Percentiles rank a stretch among this genome's conserved stretches.
Evolutionary conservation across 2,888 invertebrate species (phyloP).

Genomic region (Callyntrura guangdongensis): DNA sequence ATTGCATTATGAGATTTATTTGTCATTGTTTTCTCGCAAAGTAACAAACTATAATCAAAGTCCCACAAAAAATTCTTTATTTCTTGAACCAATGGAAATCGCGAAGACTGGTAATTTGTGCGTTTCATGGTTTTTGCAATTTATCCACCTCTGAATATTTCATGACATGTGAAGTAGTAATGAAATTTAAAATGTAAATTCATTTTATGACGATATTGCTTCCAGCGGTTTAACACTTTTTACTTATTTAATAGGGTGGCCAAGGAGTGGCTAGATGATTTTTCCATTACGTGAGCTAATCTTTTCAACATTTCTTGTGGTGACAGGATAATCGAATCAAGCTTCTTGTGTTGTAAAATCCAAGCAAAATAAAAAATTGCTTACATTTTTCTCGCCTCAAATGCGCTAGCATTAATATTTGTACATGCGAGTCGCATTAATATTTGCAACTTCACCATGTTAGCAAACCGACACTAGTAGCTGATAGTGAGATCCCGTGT

Average conservation of each 20-base stretch:
- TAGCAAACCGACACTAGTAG: too few relatives aligned
- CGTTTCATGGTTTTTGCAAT: too few relatives aligned
- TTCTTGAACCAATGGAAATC: too few relatives aligned
- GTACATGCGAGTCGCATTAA: too few relatives aligned
- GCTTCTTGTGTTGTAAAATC: conserved; percentile 62
- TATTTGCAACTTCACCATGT: too few relatives aligned
- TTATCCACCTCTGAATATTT: background rate
- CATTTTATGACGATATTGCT: conserved; percentile 53
- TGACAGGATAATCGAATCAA: conserved; percentile 13
- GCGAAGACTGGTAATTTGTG: too few relatives aligned
- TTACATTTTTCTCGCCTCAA: too few relatives aligned
- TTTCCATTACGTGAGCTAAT: conserved; percentile 43
- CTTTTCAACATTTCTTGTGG: conserved; percentile 1
- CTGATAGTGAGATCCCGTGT: too few relatives aligned
- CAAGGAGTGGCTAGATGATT: conserved; percentile 69
- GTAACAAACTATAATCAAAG: background rate
- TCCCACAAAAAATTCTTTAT: background rate
- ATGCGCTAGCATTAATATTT: too few relatives aligned
- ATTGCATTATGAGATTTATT: too few relatives aligned
- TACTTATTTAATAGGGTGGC: conserved; percentile 60
- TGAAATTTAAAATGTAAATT: conserved; percentile 65
- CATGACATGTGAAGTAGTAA: background rate
- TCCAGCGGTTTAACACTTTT: conserved; percentile 4
- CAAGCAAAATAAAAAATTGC: background rate
- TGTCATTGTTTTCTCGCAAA: background rate